phyloP scores from a whole-genome alignment of 35 echinoderm and acorn worm genomes.

The Antedon bifida region DNA sequence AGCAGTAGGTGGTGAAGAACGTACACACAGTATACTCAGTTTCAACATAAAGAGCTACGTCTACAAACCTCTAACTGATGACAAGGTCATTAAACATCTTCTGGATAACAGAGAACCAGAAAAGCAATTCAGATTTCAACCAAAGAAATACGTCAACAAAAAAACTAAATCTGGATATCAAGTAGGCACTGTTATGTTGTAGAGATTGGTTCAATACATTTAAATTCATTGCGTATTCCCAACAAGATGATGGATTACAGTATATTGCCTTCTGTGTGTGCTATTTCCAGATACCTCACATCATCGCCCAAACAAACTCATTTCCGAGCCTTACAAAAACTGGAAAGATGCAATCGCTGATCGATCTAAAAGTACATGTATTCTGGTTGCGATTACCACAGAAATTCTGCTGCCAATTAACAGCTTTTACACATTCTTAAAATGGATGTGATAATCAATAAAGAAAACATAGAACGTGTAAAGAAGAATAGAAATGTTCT shows the following conservation, averaged over 20 bases:
- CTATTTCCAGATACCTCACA: constrained; percentile 11
- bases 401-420: constrained; percentile 10
- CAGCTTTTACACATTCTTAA: neutral
- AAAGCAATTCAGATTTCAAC: constrained; percentile 2
- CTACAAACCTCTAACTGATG: neutral
- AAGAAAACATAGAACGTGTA: neutral
- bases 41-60: neutral
- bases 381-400: constrained; percentile 20
- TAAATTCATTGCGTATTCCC: neutral
- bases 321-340: constrained; percentile 7
- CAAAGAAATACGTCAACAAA: constrained; percentile 12
- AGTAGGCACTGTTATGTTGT: constrained; percentile 10
- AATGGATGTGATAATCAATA: constrained; percentile 2
- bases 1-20: neutral
- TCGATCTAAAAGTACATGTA: constrained; percentile 18
- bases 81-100: neutral
- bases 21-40: neutral
- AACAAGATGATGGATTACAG: constrained; percentile 29
- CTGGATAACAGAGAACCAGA: constrained; percentile 9
- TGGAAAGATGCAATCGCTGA: constrained; percentile 33
- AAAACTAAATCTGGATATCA: neutral
- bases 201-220: constrained; percentile 18
- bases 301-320: neutral
- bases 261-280: constrained; percentile 8
- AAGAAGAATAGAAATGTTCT: constrained; percentile 23